A percentile compares a stretch with the other conserved stretches of the same genome.
Conservation (phyloP, 2,113 vertebrate species). For the Psettodes erumei region DNA sequence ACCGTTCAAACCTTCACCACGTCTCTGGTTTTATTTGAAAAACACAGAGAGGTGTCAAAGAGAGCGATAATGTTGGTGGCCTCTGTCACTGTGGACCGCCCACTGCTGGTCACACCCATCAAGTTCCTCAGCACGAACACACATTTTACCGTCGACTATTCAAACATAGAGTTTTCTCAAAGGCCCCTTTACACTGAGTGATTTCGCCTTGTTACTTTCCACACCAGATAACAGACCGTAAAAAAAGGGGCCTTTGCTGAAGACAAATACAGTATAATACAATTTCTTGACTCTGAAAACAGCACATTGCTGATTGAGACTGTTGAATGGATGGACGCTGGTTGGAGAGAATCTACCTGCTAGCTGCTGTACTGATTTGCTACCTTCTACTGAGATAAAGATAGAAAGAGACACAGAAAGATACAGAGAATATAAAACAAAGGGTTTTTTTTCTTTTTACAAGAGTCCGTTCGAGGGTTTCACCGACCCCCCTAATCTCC, state of each 20-base stretch:
- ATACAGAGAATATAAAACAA: constrained; percentile 70
- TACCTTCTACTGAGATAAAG: constrained; percentile 65
- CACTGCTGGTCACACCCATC: neutral
- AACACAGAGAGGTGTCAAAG: no score
- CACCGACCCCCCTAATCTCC: constrained; percentile 21
- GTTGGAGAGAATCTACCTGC: constrained; percentile 28
- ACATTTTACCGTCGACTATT: neutral
- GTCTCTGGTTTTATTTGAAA: constrained; percentile 31
- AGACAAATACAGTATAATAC: neutral
- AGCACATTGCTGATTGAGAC: constrained; percentile 1
- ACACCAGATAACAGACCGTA: neutral
- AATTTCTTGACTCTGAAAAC: neutral
- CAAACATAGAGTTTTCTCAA: no score
- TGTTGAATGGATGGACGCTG: constrained; percentile 5
- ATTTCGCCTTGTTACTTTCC: no score
- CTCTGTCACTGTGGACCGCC: no score
- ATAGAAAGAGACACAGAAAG: constrained; percentile 55
- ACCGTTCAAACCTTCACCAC: neutral
- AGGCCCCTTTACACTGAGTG: no score
- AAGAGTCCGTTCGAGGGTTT: constrained; percentile 61
- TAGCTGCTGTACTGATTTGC: constrained; percentile 59
- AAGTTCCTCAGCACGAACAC: neutral
- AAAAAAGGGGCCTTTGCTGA: neutral
- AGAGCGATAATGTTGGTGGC: no score
- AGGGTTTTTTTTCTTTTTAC: constrained; percentile 60